Evolutionary conservation across 92 coral and sea anemone species (phyloP).

Genomic region (Palythoa grandis): DNA sequence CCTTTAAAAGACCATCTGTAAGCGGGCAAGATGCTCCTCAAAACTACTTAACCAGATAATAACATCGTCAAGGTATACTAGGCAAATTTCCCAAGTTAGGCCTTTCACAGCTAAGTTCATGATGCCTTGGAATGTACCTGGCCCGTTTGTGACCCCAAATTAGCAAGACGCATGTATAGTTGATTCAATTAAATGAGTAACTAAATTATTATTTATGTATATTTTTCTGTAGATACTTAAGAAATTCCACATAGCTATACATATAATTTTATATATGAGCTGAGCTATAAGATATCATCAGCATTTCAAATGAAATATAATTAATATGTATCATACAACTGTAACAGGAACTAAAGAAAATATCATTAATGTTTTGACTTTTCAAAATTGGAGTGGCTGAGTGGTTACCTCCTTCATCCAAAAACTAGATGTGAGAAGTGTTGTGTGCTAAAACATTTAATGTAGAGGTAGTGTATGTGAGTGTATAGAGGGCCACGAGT

Average conservation of each 20-base stretch:
- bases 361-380: background rate
- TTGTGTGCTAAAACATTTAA: background rate
- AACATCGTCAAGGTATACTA: no score
- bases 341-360: constrained; percentile 2
- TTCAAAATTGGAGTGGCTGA: background rate
- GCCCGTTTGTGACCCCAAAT: constrained; percentile 56
- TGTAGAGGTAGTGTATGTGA: constrained; percentile 11
- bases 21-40: constrained; percentile 56
- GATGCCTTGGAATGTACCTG: constrained; percentile 45
- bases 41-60: constrained; percentile 28
- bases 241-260: constrained; percentile 4
- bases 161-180: no score
- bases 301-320: constrained; percentile 14
- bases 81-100: no score
- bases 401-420: constrained; percentile 6
- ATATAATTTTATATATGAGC: background rate
- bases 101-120: constrained; percentile 42
- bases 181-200: constrained; percentile 3
- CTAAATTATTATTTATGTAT: background rate
- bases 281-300: constrained; percentile 3
- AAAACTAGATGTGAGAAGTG: background rate
- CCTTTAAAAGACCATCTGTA: constrained; percentile 49
- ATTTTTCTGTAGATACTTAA: constrained; percentile 14
- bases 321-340: background rate
- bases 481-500: background rate